Conservation (phyloP, 2,113 vertebrate species). For the Boleophthalmus pectinirostris region DNA sequence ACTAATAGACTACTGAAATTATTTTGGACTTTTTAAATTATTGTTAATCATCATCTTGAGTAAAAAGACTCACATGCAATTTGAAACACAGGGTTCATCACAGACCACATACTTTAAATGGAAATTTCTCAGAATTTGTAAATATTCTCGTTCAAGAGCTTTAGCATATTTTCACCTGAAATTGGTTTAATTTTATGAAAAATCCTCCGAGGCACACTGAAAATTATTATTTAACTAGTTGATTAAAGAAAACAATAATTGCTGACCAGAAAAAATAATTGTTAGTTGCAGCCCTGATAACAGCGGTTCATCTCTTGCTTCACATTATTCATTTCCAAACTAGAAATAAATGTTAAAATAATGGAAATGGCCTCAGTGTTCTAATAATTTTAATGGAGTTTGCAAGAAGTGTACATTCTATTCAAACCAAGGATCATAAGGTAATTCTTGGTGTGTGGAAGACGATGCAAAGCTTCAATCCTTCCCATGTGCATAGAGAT, state of each 20-base stretch:
- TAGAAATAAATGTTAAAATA: background rate
- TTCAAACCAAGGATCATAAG: background rate
- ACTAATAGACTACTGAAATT: too few species aligned
- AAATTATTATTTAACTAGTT: too few species aligned
- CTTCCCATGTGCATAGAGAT: slow-evolving; percentile 49
- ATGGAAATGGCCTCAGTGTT: too few species aligned
- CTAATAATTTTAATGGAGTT: background rate
- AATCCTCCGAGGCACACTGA: too few species aligned
- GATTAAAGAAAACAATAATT: too few species aligned
- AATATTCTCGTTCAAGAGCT: too few species aligned
- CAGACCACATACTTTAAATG: too few species aligned
- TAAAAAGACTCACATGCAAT: background rate
- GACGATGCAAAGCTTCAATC: background rate
- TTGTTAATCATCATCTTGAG: background rate
- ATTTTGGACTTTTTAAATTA: background rate
- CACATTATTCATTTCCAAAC: background rate
- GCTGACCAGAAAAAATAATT: too few species aligned
- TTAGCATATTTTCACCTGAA: too few species aligned
- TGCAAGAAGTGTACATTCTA: background rate
- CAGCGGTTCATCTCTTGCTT: background rate
- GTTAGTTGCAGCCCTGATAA: background rate
- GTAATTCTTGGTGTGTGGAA: background rate
- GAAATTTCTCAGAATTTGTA: too few species aligned
- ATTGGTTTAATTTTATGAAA: too few species aligned
- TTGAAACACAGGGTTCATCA: too few species aligned